Base-by-base conservation (phyloP, 2,888 invertebrate species). In the Eupelmus urozonus region DNA sequence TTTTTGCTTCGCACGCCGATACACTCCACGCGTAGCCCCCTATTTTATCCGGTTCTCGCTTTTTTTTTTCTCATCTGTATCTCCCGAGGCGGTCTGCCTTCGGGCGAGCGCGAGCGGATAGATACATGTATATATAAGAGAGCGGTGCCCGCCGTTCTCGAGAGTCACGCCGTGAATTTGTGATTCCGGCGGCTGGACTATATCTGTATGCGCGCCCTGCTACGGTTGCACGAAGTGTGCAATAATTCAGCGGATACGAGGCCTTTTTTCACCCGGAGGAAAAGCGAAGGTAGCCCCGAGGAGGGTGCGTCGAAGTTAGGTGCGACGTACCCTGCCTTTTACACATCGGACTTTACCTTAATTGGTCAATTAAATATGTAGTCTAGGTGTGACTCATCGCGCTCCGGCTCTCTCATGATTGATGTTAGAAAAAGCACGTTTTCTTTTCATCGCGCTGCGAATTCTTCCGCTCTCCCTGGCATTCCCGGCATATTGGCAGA, bases 121-220 rank as follows among this genome's bases (percentile, higher is more conserved):
- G n/a, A n/a, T n/a, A n/a, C n/a, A n/a, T n/a, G n/a, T n/a, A n/a
- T n/a, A n/a, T n/a, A n/a, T n/a, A n/a, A n/a, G n/a, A n/a, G n/a
- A n/a, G n/a, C n/a, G n/a, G n/a, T n/a, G n/a, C n/a, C n/a, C n/a
- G 29, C 51, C 51, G 55, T 76, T 76, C 57, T 65, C 27, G 29
- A 57, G 40, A 77, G 71, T 71, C 76, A 77, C 51, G 66, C 59
- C 42, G 27, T 60, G 65, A 60, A 72, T 71, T 66, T 40, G 16
- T 60, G 59, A 72, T 77, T 59, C 34, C 51, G 18, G 55, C 13
- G 23, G 7, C 5, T 34, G 34, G 34, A 34, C 9, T 3, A 9
- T 9, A 34, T n/a, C 34, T 34, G 3, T 34, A 34, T 34, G 16
- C 45, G 2, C 16, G 9, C 34, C 34, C 3, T 34, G 9, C 34